phyloP scores from a whole-genome alignment of 2,888 invertebrate genomes.

The Arctia plantaginis region DNA sequence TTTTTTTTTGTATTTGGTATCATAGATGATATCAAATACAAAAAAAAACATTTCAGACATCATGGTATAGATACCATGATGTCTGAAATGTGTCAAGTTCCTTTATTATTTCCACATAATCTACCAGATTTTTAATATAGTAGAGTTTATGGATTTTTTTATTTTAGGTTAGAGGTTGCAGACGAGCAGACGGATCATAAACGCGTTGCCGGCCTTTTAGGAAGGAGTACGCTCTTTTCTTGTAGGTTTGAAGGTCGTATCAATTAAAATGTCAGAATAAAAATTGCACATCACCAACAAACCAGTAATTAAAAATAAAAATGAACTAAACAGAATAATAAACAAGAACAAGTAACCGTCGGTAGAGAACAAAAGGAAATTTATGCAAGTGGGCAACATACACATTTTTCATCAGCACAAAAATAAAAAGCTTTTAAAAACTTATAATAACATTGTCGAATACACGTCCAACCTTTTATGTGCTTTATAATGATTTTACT shows the following conservation, averaged over 20 bases:
- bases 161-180: no score
- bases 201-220: no score
- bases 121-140: background rate
- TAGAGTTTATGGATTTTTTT: no score
- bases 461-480: slow-evolving; percentile 18
- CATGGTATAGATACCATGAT: no score
- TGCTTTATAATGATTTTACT: slow-evolving; percentile 14
- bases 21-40: no score
- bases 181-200: no score
- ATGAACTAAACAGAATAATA: slow-evolving; percentile 13
- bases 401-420: slow-evolving; percentile 44
- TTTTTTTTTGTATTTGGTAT: no score
- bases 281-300: background rate
- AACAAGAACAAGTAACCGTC: slow-evolving; percentile 10
- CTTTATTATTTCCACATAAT: background rate
- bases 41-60: no score
- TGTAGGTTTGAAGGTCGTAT: no score
- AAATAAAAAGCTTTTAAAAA: slow-evolving; percentile 40
- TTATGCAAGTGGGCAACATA: slow-evolving; percentile 26
- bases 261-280: no score
- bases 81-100: background rate
- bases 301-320: slow-evolving; percentile 5
- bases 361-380: slow-evolving; percentile 30
- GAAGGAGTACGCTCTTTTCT: no score
- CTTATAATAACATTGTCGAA: slow-evolving; percentile 42